Conservation (phyloP, 2,113 vertebrate species). For the Athene noctua region DNA sequence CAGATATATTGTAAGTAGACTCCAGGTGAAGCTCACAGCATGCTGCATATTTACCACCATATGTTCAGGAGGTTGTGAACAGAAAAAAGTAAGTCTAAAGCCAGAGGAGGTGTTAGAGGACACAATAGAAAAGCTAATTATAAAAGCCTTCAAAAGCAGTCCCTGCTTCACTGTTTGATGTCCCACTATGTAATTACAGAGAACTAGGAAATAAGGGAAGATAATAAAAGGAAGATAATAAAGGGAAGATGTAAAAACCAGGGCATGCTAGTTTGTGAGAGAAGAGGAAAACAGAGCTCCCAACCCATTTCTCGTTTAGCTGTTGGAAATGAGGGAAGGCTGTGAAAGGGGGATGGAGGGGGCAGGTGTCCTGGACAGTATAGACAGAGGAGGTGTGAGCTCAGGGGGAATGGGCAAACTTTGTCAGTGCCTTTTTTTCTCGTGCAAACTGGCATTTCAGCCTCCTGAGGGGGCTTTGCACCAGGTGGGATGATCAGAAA, state of each 20-base stretch:
- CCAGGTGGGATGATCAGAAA: neutral
- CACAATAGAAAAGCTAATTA: constrained; percentile 65
- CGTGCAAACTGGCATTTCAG: neutral
- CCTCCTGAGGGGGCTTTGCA: neutral
- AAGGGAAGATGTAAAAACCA: neutral
- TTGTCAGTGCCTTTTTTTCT: neutral
- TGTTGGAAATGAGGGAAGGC: neutral
- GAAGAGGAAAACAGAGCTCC: neutral
- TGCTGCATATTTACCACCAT: constrained; percentile 65
- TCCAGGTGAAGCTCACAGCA: constrained; percentile 66
- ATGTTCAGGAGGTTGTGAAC: constrained; percentile 67
- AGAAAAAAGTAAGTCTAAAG: constrained; percentile 56
- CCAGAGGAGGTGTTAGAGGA: constrained; percentile 62
- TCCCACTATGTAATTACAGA: constrained; percentile 52
- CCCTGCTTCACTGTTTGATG: constrained; percentile 18
- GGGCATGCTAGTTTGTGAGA: neutral
- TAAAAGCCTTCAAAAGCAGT: constrained; percentile 52
- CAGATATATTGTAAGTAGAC: constrained; percentile 59
- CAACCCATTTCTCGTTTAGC: neutral
- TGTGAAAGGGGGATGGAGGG: neutral
- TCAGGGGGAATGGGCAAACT: neutral
- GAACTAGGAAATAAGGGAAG: constrained; percentile 38
- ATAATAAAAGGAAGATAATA: constrained; percentile 41
- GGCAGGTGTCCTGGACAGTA: neutral
- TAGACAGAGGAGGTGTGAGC: neutral